Evolutionary conservation across 2,888 invertebrate genomes (phyloP).

Genomic region (Hirtodrosophila trivittata): DNA sequence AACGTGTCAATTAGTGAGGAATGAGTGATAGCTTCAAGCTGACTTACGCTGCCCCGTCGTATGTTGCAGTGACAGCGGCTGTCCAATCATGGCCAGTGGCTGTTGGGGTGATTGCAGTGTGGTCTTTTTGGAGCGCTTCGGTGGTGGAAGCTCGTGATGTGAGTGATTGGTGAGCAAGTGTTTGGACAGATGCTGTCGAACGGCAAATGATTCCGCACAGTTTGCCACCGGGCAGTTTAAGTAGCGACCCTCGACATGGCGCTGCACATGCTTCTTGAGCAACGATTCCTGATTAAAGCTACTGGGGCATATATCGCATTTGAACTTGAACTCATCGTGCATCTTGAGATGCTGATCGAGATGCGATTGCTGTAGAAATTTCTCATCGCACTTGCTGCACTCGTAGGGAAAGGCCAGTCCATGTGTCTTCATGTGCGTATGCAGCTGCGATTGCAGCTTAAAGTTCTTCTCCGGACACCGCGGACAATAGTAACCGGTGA

Average conservation of each 20-base stretch:
- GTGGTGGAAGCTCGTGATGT: constrained; percentile 83
- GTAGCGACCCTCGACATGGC: constrained; percentile 84
- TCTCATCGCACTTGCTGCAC: constrained; percentile 84
- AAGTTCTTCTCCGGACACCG: constrained; percentile 84
- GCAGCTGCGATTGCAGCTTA: constrained; percentile 83
- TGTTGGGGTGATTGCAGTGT: constrained; percentile 81
- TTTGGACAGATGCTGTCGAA: constrained; percentile 84
- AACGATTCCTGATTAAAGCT: constrained; percentile 83
- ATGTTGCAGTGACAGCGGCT: constrained; percentile 82
- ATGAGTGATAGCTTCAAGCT: too few relatives aligned
- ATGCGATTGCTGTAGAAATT: constrained; percentile 83
- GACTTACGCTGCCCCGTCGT: constrained; percentile 83
- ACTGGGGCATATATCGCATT: constrained; percentile 84
- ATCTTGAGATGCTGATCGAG: constrained; percentile 84
- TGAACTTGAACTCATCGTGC: constrained; percentile 84
- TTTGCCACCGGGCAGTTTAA: constrained; percentile 83
- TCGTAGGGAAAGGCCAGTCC: constrained; percentile 83
- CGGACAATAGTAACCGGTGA: constrained; percentile 83
- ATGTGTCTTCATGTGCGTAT: constrained; percentile 84
- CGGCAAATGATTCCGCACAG: constrained; percentile 83
- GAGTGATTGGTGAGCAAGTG: constrained; percentile 84
- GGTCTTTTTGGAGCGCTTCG: constrained; percentile 83
- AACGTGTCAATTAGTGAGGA: not conserved
- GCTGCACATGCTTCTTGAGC: constrained; percentile 84
- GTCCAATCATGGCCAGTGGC: constrained; percentile 83